Base-by-base conservation (phyloP, 1,140 invertebrate species). In the Hypothenemus hampei region DNA sequence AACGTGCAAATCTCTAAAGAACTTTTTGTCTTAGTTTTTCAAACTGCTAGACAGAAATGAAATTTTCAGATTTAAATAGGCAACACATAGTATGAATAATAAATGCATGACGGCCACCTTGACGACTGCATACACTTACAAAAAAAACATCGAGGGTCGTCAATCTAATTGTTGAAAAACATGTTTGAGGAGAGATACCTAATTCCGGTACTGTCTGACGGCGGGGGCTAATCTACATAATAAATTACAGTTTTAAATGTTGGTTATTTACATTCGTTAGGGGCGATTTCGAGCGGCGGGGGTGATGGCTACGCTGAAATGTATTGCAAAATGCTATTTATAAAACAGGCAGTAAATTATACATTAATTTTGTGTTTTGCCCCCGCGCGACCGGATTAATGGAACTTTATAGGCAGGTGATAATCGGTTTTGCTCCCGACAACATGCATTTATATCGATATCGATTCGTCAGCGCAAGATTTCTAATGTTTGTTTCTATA, bases 331-430 rank as follows among this genome's bases (percentile, higher is more conserved):
- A 51, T 39, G 48, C 48, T 51, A 51, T 51, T 51, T 51, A 51
- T 51, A 51, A 51, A 51, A 51, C 48, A 51, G 48, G 48, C 48
- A 51, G 48, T 51, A 51, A 51, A 51, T 51, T 51, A 51, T 51
- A 39, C 48, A 51, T 51, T 51, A 51, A 51, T 51, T 51, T 51
- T 51, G 48, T 51, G 26, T 51, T 41, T 41, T 37, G 46, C 16
- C 33, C n/a, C 46, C 46, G 21, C 33, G 46, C 33, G 39, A 24
- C 48, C 15, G 48, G 48, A 51, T 51, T 51, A 51, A 51, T 51
- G 48, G 48, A 51, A 39, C 37, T 51, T 51, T 51, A 51, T 51
- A 41, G 48, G 37, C 48, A 51, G 48, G 48, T 51, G 36, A 51
- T 48, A 51, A 41, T 51, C 36, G 48, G 48, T 51, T 51, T 51